Base-by-base conservation (phyloP, 2,888 invertebrate genomes). In the Quadriops clusia region DNA sequence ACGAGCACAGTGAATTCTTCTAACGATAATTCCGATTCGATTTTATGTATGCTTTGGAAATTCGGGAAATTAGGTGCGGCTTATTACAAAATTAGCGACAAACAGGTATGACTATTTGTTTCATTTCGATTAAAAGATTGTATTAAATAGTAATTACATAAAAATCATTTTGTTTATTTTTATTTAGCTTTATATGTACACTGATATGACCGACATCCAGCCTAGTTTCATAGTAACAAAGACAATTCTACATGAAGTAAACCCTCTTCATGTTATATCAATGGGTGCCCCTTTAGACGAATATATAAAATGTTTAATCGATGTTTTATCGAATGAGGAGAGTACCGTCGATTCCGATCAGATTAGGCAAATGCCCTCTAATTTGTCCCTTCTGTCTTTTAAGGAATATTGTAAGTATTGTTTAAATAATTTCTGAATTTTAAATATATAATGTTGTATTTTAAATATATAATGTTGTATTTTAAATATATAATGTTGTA, bases 21-120 rank as follows among this genome's bases (percentile, higher is more conserved):
- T 2, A 21, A 23, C 23, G 22, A 28, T 9, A 9, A 41, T 16
- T 24, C 39, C 7, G 38, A 75, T 70, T 63, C 68, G 23, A 63
- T 80, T 36, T 51, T 84, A 46, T 70, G 75, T 34, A 61, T 77
- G 2, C 67, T 75, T 44, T 80, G 74, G 65, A 67, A 70, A 38
- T 63, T 66, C 27, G 74, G 75, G 8, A 71, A 69, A 49, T 54
- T 85, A 29, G 83, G 82, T n/a, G 78, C 77, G 10, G 78, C 83
- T 0, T 77, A 71, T 54, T 85, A 76, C 58, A 74, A 74, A 42
- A 54, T 73, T 17, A 65, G 68, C 30, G 73, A 74, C 2, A 72
- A 73, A 40, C 72, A 77, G 60, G 75, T 74, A 53, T 45, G 38
- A 34, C 28, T n/a, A 15, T 20, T 25, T 5, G 12, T 23, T 2